Evolutionary conservation across 2,888 invertebrate species (phyloP).

Genomic region (Itoplectis maculator): DNA sequence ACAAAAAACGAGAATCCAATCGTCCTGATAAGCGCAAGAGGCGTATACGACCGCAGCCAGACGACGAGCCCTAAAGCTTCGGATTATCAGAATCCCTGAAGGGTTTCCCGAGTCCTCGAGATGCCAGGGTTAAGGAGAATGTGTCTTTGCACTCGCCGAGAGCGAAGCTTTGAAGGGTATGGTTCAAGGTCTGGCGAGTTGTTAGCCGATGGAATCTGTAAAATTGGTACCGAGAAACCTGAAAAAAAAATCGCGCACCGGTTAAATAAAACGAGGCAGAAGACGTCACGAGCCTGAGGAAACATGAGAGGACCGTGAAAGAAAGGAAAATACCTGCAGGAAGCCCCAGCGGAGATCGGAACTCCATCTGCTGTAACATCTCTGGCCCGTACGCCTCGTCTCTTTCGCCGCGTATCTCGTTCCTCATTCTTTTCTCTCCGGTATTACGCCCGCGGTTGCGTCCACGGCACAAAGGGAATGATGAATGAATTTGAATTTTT

Average conservation of each 20-base stretch:
- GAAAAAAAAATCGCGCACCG: slow-evolving; percentile 2
- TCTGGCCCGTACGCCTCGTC: slow-evolving; percentile 11
- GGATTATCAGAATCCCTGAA: slow-evolving; percentile 27
- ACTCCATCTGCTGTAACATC: slow-evolving; percentile 41
- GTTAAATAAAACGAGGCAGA: slow-evolving; percentile 26
- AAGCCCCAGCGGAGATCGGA: slow-evolving; percentile 34
- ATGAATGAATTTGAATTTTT: slow-evolving; percentile 68
- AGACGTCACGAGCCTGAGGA: neutral
- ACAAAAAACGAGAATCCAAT: slow-evolving; percentile 59
- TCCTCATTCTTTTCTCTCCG: slow-evolving; percentile 21
- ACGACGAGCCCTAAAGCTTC: neutral
- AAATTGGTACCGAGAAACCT: slow-evolving; percentile 26
- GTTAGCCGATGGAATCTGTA: slow-evolving; percentile 25
- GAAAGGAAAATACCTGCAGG: neutral
- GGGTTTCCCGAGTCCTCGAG: slow-evolving; percentile 1
- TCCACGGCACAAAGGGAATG: slow-evolving; percentile 56
- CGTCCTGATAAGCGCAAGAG: slow-evolving; percentile 60
- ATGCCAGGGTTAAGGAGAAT: slow-evolving; percentile 2
- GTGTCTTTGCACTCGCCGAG: neutral
- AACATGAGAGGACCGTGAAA: slow-evolving; percentile 2
- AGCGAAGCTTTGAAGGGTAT: slow-evolving; percentile 10
- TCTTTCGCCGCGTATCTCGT: slow-evolving; percentile 14
- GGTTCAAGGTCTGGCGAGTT: neutral
- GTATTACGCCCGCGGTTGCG: slow-evolving; percentile 30
- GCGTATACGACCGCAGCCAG: neutral